Evolutionary conservation across 35 echinoderm and acorn worm genomes (phyloP), one percentile per base, ranked within the genome.

Genomic region (Chiridota heheva): DNA sequence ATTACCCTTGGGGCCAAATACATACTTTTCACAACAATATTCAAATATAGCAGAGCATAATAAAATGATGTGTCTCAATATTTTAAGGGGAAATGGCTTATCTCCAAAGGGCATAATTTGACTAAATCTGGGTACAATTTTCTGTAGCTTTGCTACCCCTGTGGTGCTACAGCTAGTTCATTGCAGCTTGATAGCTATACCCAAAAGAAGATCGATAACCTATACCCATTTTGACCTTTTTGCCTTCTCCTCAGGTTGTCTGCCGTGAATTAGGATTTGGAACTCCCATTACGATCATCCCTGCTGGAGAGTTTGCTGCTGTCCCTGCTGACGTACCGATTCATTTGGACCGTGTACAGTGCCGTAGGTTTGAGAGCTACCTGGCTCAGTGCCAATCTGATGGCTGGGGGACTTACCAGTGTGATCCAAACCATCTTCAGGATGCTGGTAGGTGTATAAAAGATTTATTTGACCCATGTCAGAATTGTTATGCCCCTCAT

Each of bases 241-340:
- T 7, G 2, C 25, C 8, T 56, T 25, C 70, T 30, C 36, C 42
- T 36, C 82, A 97, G 94, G 80, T 91, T 57, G 94, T 91, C 5
- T 97, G 94, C 58, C 84, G 90, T 56, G 83, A 97, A 40, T 73
- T 97, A 17, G 88, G 88, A 10, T 72, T 90, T 29, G 84, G 88
- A 36, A 7, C 42, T 6, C 1, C 67, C n/a, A 35, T 84, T 49
- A 29, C 65, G 16, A 61, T 82, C 39, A 45, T 58, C n/a, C 29
- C 20, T n/a, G 61, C 71, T 12, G 36, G 35, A 5, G 22, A 18
- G 31, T 97, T 73, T 58, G 34, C 57, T 15, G 35, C 63, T 25
- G 67, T 67, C 25, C n/a, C 70, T 34, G 12, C 45, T 15, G 72
- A 44, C 38, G 81, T 66, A 27, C 76, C 79, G 32, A 88, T 86